Evolutionary conservation across 2,888 invertebrate species (phyloP), one percentile per base, ranked within the genome.

Genomic region (Rhagonycha fulva): DNA sequence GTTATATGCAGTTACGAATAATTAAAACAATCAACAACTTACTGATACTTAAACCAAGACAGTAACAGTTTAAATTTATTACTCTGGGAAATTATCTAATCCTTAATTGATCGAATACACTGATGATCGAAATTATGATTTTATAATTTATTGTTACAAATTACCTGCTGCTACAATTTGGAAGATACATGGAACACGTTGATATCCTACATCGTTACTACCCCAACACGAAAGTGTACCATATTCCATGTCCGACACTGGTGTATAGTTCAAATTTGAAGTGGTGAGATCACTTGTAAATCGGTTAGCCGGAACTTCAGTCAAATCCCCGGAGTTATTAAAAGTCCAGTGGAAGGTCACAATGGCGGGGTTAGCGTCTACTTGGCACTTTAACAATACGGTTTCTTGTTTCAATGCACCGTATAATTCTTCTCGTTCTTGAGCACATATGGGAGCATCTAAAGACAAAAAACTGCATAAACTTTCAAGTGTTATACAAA

Each of bases 271-370:
- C 76, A 96, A 90, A 30, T 92, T 91, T 73, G 94, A 93, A 4
- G 92, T 91, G 80, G 92, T 92, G 2, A 93, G 93, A 78, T 93
- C 90, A 81, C 90, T 92, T 81, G 90, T 92, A 87, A 91, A 93
- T 83, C 92, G 92, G 72, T 93, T 92, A 79, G 90, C 87, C 75
- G 95, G 92, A 82, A 95, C 90, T 86, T 95, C 94, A 70, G 93
- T 93, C 88, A 95, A 94, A 85, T 95, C 95, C 14, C 96, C 96
- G 77, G 95, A 95, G 87, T 95, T 95, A 90, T 97, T 97, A 90
- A 97, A 96, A 81, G 96, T 96, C 97, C 97, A 97, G 84, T 95
- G 94, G 88, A 96, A 97, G 84, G 93, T 92, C 83, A 94, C 92
- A 75, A 94, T 91, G 9, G 95, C 92, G n/a, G 96, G 96, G 85